phyloP scores from a whole-genome alignment of 92 coral and sea anemone species.

The Porites evermanni region DNA sequence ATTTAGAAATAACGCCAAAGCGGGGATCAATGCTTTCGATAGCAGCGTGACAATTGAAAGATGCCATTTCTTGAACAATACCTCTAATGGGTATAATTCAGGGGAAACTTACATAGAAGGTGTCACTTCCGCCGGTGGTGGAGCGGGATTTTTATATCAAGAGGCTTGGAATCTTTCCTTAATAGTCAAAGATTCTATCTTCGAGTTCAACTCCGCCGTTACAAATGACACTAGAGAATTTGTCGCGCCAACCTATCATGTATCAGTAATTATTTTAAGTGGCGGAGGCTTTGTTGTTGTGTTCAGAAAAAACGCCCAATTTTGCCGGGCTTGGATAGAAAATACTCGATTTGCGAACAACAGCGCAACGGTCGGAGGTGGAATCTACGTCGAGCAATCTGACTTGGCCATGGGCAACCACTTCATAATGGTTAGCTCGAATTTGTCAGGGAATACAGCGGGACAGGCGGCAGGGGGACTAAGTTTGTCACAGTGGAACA shows the following conservation, averaged over 20 bases:
- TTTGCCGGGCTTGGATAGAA: constrained; percentile 49
- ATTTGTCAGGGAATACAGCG: constrained; percentile 58
- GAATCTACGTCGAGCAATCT: constrained; percentile 59
- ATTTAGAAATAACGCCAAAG: constrained; percentile 69
- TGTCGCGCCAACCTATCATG: constrained; percentile 66
- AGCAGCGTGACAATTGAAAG: constrained; percentile 62
- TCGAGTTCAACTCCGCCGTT: constrained; percentile 72
- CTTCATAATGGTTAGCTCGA: constrained; percentile 32
- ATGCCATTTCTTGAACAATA: constrained; percentile 71
- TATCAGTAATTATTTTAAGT: constrained; percentile 30
- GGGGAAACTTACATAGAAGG: constrained; percentile 55
- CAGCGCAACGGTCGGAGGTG: constrained; percentile 89
- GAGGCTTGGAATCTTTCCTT: constrained; percentile 31
- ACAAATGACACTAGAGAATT: constrained; percentile 50
- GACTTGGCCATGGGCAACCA: constrained; percentile 54
- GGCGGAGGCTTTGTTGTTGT: constrained; percentile 75
- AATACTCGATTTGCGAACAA: constrained; percentile 58
- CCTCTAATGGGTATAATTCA: constrained; percentile 46
- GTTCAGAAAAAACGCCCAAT: constrained; percentile 32
- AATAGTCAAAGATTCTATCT: constrained; percentile 51
- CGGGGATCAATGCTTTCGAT: constrained; percentile 80
- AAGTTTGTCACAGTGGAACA: constrained; percentile 74
- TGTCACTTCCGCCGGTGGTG: constrained; percentile 60
- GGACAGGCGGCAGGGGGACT: constrained; percentile 89
- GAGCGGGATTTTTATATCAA: constrained; percentile 59